A percentile compares a stretch with the other conserved stretches of the same genome.
Evolutionary conservation across 2,113 vertebrate genomes (phyloP).

Genomic region (Gadus macrocephalus): DNA sequence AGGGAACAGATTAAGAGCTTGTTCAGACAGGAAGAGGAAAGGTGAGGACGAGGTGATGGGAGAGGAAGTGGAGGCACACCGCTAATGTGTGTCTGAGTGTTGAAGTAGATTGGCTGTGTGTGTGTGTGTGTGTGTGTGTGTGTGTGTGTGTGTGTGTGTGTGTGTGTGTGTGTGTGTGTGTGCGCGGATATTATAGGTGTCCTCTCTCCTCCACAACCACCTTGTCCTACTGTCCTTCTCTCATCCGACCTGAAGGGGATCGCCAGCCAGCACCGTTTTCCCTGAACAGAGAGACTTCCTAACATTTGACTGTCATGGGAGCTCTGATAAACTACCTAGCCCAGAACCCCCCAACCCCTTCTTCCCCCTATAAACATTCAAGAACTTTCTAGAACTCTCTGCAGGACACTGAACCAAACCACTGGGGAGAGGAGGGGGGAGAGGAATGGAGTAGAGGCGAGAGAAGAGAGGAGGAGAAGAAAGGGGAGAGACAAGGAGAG

Average conservation of each 20-base stretch:
- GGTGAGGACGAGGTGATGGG: not conserved
- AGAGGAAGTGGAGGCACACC: not conserved
- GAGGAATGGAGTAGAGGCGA: too few species aligned
- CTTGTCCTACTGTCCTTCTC: slow-evolving; percentile 14
- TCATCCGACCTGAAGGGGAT: slow-evolving; percentile 12
- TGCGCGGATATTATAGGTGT: not conserved
- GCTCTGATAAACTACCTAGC: too few species aligned
- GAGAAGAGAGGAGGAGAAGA: not conserved
- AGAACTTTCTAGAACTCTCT: too few species aligned
- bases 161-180: slow-evolving; percentile 3
- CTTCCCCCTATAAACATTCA: too few species aligned
- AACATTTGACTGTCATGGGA: too few species aligned
- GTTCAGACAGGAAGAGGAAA: slow-evolving; percentile 33
- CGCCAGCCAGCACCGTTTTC: slow-evolving; percentile 46
- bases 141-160: too few species aligned
- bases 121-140: slow-evolving; percentile 21
- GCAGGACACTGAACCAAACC: not conserved
- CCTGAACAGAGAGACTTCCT: slow-evolving; percentile 12
- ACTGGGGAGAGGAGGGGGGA: not conserved
- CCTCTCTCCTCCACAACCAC: not conserved
- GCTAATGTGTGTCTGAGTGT: slow-evolving; percentile 22
- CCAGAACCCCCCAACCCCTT: too few species aligned
- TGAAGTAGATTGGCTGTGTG: slow-evolving; percentile 10
- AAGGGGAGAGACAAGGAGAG: not conserved
- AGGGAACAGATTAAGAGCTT: slow-evolving; percentile 53